phyloP scores from a whole-genome alignment of 1,140 invertebrate genomes.

The Laupala kohalensis region DNA sequence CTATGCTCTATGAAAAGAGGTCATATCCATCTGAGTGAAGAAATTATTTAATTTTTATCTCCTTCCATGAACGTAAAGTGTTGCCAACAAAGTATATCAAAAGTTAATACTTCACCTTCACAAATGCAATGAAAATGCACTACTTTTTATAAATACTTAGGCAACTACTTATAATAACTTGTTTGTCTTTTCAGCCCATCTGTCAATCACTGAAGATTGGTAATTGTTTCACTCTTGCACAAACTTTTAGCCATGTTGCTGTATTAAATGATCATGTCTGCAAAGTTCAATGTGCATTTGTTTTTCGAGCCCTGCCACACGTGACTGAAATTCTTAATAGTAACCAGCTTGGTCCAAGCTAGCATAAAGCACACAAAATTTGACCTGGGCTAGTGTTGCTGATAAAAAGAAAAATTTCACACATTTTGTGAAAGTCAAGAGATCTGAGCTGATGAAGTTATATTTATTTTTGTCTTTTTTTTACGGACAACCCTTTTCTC shows the following conservation, averaged over 20 bases:
- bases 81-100: too few species aligned
- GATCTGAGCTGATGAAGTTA: not conserved
- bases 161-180: too few species aligned
- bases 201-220: constrained; percentile 39
- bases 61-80: too few species aligned
- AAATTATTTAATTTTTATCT: too few species aligned
- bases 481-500: too few species aligned
- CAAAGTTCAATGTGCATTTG: constrained; percentile 41
- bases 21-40: too few species aligned
- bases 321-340: constrained; percentile 16
- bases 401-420: not conserved
- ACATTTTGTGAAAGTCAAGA: not conserved
- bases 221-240: constrained; percentile 35
- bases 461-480: not conserved
- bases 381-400: not conserved
- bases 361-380: not conserved
- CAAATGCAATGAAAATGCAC: too few species aligned
- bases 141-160: too few species aligned
- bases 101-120: too few species aligned
- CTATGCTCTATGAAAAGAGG: too few species aligned
- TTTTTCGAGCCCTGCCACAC: constrained; percentile 32
- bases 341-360: constrained; percentile 13
- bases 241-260: constrained; percentile 28
- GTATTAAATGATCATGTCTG: constrained; percentile 37
- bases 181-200: constrained; percentile 28